Evolutionary conservation across 2,797 vertebrate species (phyloP).

Genomic region (Carapus acus): DNA sequence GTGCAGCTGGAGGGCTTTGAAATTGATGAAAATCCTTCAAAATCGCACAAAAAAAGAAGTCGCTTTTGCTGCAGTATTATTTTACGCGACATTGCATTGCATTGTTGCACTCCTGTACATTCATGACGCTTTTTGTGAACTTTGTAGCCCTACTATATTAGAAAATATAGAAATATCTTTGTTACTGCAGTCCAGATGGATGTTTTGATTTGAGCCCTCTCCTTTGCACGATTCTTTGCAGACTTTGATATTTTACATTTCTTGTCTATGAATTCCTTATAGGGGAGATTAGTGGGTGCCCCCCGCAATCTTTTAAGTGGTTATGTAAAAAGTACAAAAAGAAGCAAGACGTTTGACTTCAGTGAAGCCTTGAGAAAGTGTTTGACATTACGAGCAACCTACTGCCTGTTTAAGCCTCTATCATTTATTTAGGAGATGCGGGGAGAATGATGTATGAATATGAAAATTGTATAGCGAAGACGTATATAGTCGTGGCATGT

Average conservation of each 20-base stretch:
- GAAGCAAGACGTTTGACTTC: conserved; percentile 66
- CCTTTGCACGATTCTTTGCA: conserved; percentile 71
- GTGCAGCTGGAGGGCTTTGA: conserved; percentile 51
- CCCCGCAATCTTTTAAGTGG: conserved; percentile 27
- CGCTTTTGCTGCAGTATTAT: conserved; percentile 30
- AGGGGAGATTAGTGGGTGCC: conserved; percentile 18
- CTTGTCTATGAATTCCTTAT: conserved; percentile 39
- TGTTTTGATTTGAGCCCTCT: conserved; percentile 64
- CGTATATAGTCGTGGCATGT: conserved; percentile 43
- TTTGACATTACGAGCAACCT: conserved; percentile 50
- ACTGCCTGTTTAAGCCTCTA: conserved; percentile 57
- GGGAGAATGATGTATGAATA: conserved; percentile 31
- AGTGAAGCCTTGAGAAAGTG: conserved; percentile 61
- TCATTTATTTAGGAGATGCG: conserved; percentile 32
- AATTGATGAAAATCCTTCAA: conserved; percentile 13
- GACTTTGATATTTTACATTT: conserved; percentile 61
- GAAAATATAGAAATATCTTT: too few relatives aligned
- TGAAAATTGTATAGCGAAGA: conserved; percentile 28
- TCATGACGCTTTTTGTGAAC: conserved; percentile 45
- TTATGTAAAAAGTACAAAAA: conserved; percentile 12
- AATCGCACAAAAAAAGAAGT: conserved; percentile 8
- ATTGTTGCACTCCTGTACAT: conserved; percentile 38
- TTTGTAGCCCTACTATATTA: conserved; percentile 34
- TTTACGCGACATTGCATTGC: conserved; percentile 31
- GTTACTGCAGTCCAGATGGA: conserved; percentile 55